Conservation (phyloP, 2,797 vertebrate genomes). For the Muscicapa striata region DNA sequence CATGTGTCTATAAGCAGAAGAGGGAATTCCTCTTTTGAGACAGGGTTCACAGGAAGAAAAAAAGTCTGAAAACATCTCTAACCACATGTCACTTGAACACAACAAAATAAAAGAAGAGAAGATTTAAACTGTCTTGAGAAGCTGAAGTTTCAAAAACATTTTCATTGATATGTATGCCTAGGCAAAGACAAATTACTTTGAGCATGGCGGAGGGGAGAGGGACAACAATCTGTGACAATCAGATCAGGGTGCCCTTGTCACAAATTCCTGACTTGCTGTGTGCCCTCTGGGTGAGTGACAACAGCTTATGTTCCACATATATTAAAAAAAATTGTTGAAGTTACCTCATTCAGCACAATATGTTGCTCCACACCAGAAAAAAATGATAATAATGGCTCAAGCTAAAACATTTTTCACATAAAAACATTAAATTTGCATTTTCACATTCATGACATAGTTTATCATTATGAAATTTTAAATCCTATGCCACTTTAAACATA, state of each 20-base stretch:
- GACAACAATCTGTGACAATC: fast-evolving
- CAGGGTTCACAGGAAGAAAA: neutral
- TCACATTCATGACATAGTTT: neutral
- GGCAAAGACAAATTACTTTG: neutral
- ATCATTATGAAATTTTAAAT: neutral
- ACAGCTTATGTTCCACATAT: neutral
- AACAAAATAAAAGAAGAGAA: neutral
- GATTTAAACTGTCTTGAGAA: neutral
- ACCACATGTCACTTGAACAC: neutral
- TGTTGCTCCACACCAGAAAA: neutral
- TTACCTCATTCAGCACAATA: neutral
- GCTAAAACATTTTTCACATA: neutral
- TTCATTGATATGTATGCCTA: neutral
- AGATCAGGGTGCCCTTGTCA: neutral
- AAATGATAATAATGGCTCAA: neutral
- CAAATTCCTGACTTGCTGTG: neutral
- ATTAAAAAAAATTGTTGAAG: neutral
- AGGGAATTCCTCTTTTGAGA: neutral
- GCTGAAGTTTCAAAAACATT: neutral
- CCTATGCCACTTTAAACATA: neutral
- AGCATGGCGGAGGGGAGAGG: neutral
- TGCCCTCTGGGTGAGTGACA: neutral
- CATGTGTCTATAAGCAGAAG: neutral
- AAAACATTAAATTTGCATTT: neutral
- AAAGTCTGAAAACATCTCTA: neutral